A percentile compares a stretch with the other conserved stretches of the same genome.
Conservation (phyloP, 2,797 vertebrate genomes). For the Pipistrellus nathusii region DNA sequence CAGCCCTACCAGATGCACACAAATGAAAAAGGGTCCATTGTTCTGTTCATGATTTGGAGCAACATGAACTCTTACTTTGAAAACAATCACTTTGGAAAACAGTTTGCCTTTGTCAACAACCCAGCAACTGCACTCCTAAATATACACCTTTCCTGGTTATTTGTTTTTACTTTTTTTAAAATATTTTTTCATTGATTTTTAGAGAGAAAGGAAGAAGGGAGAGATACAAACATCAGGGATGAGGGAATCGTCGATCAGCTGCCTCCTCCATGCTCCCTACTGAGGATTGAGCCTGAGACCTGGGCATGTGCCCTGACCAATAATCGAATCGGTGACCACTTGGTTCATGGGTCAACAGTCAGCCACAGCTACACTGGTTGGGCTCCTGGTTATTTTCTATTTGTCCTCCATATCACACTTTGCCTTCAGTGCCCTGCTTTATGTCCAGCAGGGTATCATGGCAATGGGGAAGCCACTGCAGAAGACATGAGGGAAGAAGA, state of each 20-base stretch:
- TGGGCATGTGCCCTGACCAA: too few relatives aligned
- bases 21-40: conserved; percentile 14
- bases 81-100: conserved; percentile 46
- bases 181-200: too few relatives aligned
- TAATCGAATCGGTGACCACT: too few relatives aligned
- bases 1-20: background rate
- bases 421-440: background rate
- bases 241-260: too few relatives aligned
- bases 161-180: background rate
- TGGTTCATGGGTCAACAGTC: too few relatives aligned
- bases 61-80: background rate
- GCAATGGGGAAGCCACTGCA: too few relatives aligned
- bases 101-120: background rate
- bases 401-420: background rate
- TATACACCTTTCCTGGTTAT: background rate
- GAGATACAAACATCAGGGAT: too few relatives aligned
- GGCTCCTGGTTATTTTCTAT: background rate
- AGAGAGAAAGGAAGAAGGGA: too few relatives aligned
- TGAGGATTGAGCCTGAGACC: too few relatives aligned
- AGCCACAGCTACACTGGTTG: too few relatives aligned
- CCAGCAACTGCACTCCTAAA: background rate
- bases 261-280: too few relatives aligned
- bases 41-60: background rate
- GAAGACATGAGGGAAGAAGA: background rate
- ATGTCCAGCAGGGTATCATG: background rate